Percentiles rank a stretch among this genome's conserved stretches.
These are phyloP conservation scores for Zonotrichia leucophrys DNA, from an alignment of 2,113 vertebrate species.

Conservation along the genomic window DNA sequence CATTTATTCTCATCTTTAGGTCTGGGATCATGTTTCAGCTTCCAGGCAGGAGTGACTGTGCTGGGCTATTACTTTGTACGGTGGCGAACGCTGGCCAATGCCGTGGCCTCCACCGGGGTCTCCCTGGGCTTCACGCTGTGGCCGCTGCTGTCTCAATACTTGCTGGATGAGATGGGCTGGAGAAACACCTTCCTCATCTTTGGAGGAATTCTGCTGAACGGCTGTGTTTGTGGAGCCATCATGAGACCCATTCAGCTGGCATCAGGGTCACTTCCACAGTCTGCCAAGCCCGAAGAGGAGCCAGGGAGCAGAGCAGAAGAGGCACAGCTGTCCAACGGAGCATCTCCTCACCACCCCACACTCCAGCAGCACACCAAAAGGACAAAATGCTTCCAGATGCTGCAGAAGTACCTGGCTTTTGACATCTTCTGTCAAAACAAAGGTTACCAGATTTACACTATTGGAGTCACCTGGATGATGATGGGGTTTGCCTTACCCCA, in stretches of 20 bases:
- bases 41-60: constrained; percentile 86
- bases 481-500: constrained; percentile 86
- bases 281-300: neutral
- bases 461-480: constrained; percentile 86
- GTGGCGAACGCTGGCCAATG: constrained; percentile 82
- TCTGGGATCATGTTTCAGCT: constrained; percentile 91
- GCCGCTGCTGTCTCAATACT: constrained; percentile 83
- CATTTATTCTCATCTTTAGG: constrained; percentile 69
- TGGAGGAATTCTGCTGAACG: constrained; percentile 86
- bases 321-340: constrained; percentile 10
- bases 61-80: constrained; percentile 89
- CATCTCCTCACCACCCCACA: neutral
- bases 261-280: neutral
- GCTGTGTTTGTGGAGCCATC: constrained; percentile 89
- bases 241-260: constrained; percentile 82
- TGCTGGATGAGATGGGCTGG: constrained; percentile 87
- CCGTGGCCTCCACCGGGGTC: constrained; percentile 84
- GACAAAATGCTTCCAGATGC: constrained; percentile 6
- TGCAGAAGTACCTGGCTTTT: constrained; percentile 86
- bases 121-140: constrained; percentile 86
- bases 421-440: constrained; percentile 83
- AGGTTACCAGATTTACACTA: constrained; percentile 77
- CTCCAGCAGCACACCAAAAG: neutral
- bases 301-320: neutral
- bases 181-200: constrained; percentile 90